Evolutionary conservation across 2,113 vertebrate genomes (phyloP), one percentile per base, ranked within the genome.

Genomic region (Origma solitaria): DNA sequence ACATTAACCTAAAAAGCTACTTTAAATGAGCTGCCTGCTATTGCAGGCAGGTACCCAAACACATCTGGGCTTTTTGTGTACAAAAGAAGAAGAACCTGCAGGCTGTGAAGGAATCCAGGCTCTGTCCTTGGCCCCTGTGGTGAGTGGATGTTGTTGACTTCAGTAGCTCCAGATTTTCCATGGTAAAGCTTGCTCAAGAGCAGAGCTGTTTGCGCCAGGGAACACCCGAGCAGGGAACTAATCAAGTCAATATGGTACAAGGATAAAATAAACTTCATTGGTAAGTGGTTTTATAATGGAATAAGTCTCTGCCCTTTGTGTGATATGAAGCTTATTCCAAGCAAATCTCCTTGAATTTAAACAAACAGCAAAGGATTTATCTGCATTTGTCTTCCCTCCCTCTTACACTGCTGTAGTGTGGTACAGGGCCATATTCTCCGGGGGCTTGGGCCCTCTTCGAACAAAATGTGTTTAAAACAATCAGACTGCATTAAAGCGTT

Each of bases 401-500:
- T 47, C 42, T 64, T 42, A 20, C 9, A 45, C 16, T 58, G 25
- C 44, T 56, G 2, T 8, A 45, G 42, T 11, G 15, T 0, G 7
- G 56, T 21, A 13, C 25, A 27, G 9, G 45, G n/a, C 13, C 22
- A 5, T 20, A 25, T 40, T 78, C 25, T 35, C 23, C 49, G 16
- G 21, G 20, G 40, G 24, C 13, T 44, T 13, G 19, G 30, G 7
- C 6, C 15, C 38, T 60, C 21, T 37, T 73, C 18, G 33, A 60
- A 25, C 2, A 80, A 76, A 77, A 49, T 11, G 1, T 19, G 3
- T 64, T 13, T 72, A 27, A 96, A 94, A 53, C 9, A 7, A 45
- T 10, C 0, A 1, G 19, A 22, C 15, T 76, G 33, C 24, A 24
- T n/a, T 65, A 50, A 0, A 90, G 6, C 16, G 31, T 50, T 37